Conservation (phyloP, 2,797 vertebrate species). For the Etheostoma perlongum region DNA sequence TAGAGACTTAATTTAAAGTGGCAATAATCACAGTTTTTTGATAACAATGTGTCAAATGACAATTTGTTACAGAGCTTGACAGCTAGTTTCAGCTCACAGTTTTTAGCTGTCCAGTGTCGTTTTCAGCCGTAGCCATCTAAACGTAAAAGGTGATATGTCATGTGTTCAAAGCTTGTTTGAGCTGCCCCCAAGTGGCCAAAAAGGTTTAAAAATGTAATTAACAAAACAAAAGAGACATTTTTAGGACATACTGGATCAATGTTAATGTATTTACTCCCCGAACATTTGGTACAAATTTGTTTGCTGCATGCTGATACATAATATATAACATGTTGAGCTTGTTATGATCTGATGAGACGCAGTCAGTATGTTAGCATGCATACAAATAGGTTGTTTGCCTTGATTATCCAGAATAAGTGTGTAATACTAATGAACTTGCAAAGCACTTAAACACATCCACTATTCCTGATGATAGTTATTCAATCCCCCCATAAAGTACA, state of each 20-base stretch:
- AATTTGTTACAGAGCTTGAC: too few relatives aligned
- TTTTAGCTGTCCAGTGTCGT: too few relatives aligned
- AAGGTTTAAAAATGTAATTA: background rate
- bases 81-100: too few relatives aligned
- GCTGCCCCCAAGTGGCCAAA: background rate
- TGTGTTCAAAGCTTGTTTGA: too few relatives aligned
- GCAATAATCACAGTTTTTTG: too few relatives aligned
- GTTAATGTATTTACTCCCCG: background rate
- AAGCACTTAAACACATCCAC: background rate
- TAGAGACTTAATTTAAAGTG: background rate
- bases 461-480: background rate
- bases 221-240: background rate
- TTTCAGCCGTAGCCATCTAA: too few relatives aligned
- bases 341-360: constrained; percentile 7
- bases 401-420: constrained; percentile 5
- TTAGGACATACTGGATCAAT: background rate
- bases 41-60: too few relatives aligned
- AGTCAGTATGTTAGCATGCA: background rate
- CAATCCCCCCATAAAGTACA: background rate
- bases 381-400: constrained; percentile 10
- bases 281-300: background rate
- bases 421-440: constrained; percentile 6
- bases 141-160: too few relatives aligned
- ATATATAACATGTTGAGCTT: background rate
- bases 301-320: background rate